Base-by-base conservation (phyloP, 2,888 invertebrate genomes). In the Drosophila picticornis region DNA sequence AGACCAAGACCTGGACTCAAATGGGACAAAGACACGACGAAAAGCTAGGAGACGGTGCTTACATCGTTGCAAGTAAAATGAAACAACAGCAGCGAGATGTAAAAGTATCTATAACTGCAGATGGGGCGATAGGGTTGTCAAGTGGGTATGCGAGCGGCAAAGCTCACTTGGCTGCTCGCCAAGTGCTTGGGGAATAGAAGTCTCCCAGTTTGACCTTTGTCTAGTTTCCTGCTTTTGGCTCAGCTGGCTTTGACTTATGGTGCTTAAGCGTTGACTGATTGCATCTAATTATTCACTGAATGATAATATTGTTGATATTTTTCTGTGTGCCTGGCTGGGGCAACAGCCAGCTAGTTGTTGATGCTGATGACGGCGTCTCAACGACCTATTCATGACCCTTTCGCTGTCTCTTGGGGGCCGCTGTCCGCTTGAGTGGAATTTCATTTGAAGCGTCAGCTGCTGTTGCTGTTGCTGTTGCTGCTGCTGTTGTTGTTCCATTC, bases 281-380 rank as follows among this genome's bases (percentile, higher is more conserved):
- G 88, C 90, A 77, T 91, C 87, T 91, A 91, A 91, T 91, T 91
- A 91, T 87, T 91, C 90, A 91, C 81, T 83, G 81, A 90, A 86
- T 87, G 90, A 88, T 89, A 90, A 88, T 89, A 86, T 87, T 81
- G 81, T 84, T 82, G 84, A 88, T 87, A 81, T 77, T 81, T 77
- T 81, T 73, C 63, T 76, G 70, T 75, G 70, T 80, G 80, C 60
- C 70, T 72, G 68, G 46, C 55, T 59, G 60, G 25, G 60, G 52
- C 66, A 58, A 32, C 46, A 58, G 27, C 32, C 58, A 70, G 63
- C 60, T 32, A 67, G 51, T 29, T 48, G 83, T 81, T 84, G 77
- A 69, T 81, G 76, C 74, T 77, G 84, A 77, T 82, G 87, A 77
- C 82, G 74, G 71, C 83, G 86, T 84, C 83, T 84, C 83, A 84